Evolutionary conservation across 2,797 vertebrate species (phyloP).

Genomic region (Ammospiza maritima): DNA sequence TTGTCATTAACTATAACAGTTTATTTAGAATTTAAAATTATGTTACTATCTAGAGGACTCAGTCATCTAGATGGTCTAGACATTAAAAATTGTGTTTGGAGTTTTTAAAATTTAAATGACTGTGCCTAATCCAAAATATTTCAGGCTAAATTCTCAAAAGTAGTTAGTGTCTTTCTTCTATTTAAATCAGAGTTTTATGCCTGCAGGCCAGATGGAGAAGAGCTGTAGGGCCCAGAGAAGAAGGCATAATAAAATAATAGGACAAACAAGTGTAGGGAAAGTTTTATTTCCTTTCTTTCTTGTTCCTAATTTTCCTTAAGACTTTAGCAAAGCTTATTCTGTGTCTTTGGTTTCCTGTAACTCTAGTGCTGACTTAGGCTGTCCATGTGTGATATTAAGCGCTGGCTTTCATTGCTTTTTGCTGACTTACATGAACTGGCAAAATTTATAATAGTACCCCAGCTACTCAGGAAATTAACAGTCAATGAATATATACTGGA

Average conservation of each 20-base stretch:
- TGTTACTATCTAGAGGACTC: background rate
- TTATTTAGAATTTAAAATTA: background rate
- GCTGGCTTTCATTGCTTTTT: background rate
- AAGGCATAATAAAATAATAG: background rate
- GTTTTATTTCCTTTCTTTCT: background rate
- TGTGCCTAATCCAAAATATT: background rate
- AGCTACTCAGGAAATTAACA: conserved; percentile 59
- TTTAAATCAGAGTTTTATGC: background rate
- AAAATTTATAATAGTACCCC: conserved; percentile 34
- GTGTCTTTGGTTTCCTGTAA: background rate
- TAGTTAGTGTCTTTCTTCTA: background rate
- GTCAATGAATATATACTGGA: conserved; percentile 51
- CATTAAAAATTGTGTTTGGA: background rate
- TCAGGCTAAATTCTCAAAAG: background rate
- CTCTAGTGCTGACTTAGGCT: conserved; percentile 27
- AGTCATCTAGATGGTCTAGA: background rate
- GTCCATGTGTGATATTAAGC: background rate
- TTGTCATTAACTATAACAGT: background rate
- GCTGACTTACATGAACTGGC: conserved; percentile 17
- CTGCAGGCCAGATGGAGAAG: background rate
- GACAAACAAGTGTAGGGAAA: background rate
- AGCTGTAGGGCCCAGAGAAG: background rate
- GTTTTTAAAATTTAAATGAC: background rate
- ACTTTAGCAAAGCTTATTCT: background rate
- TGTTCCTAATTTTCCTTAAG: background rate